Evolutionary conservation across 2,888 invertebrate genomes (phyloP), one percentile per base, ranked within the genome.

Genomic region (Drosophila setosimentum): DNA sequence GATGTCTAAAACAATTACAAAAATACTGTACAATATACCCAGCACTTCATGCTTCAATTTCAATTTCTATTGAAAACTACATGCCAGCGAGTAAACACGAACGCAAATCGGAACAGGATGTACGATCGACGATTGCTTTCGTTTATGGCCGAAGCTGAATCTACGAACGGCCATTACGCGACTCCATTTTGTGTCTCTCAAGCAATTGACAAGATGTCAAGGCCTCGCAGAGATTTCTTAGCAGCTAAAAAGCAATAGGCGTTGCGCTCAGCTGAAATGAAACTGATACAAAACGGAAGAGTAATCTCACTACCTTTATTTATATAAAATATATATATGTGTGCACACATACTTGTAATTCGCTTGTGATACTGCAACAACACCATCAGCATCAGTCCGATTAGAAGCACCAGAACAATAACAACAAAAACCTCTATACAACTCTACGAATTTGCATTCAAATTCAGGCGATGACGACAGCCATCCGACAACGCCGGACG

Each of bases 401-500:
- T 51, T 66, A 57, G 49, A 50, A 53, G 4, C 53, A 24, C 51
- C 58, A 69, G 29, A 62, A 48, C 61, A 61, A 69, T 32, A 58
- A 49, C 61, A 58, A 21, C 53, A 71, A 42, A 18, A 60, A 66
- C 29, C 42, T 49, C 63, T 51, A 66, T 35, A 61, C 59, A 68
- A 65, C 68, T 72, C 70, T 77, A 58, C 76, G 50, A 69, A 65
- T 76, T 74, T 77, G 80, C 84, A 87, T 87, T 79, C 68, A 78
- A 89, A 84, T 78, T 87, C 76, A 62, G 66, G 60, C 86, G 87
- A 84, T 89, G 86, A 89, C 83, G 83, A 86, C 89, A 84, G 78
- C 68, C 61, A 73, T 48, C 68, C 80, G 58, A 69, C 65, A 65
- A 54, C 66, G 60, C 54, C 67, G 63, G 16, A 6, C 57, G 35